A percentile compares a stretch with the other conserved stretches of the same genome.
Evolutionary conservation across 2,797 vertebrate genomes (phyloP).

Genomic region (Linurgus olivaceus): DNA sequence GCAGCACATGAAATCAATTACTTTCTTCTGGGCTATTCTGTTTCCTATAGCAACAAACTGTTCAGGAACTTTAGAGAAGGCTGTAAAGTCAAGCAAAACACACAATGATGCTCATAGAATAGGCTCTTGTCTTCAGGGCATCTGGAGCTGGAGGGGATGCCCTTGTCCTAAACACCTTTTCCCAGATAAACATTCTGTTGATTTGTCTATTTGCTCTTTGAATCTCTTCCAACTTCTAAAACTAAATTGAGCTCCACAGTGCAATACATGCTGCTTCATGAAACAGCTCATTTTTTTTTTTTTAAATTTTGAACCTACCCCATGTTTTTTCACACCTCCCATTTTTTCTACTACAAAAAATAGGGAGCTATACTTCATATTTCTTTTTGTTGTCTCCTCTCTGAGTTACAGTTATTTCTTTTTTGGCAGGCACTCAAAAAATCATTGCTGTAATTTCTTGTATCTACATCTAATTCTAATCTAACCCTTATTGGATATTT

Average conservation of each 20-base stretch:
- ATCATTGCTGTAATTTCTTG: background rate
- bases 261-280: background rate
- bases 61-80: background rate
- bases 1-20: background rate
- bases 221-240: background rate
- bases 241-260: background rate
- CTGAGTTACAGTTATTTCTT: background rate
- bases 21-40: background rate
- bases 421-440: background rate
- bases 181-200: background rate
- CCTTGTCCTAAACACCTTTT: background rate
- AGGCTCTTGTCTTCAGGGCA: background rate
- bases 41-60: background rate
- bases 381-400: background rate
- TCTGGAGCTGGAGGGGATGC: background rate
- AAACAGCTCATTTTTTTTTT: background rate
- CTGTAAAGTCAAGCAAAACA: background rate
- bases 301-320: background rate
- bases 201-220: background rate
- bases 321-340: background rate
- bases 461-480: background rate
- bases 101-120: background rate
- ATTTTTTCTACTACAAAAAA: background rate
- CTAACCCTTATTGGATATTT: background rate
- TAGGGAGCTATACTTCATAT: rapidly evolving